A percentile compares a stretch with the other conserved stretches of the same genome.
Evolutionary conservation across 2,888 invertebrate genomes (phyloP).

Genomic region (Yponomeuta malinellus): DNA sequence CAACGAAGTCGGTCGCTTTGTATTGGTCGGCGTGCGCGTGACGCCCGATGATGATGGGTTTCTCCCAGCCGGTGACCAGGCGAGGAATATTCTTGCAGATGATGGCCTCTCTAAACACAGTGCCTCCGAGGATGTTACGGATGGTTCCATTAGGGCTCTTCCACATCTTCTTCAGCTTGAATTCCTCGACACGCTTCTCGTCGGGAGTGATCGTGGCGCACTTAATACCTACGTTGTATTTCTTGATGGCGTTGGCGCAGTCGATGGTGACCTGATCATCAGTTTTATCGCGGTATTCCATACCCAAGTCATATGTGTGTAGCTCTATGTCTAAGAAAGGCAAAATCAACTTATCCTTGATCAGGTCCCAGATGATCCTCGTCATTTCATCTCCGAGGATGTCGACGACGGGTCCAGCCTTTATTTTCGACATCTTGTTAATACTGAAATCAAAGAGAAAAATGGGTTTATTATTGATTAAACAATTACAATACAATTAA

Average conservation of each 20-base stretch:
- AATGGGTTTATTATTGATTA: conserved; percentile 13
- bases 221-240: conserved; percentile 98
- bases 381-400: conserved; percentile 98
- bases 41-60: conserved; percentile 98
- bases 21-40: conserved; percentile 99
- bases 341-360: conserved; percentile 96
- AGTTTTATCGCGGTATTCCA: conserved; percentile 95
- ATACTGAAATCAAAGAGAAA: conserved; percentile 30
- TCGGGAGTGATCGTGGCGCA: conserved; percentile 99
- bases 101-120: conserved; percentile 90
- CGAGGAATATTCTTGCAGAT: conserved; percentile 96
- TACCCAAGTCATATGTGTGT: conserved; percentile 95
- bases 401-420: conserved; percentile 93
- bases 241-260: conserved; percentile 96
- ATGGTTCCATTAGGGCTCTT: conserved; percentile 93
- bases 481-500: too few species aligned
- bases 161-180: conserved; percentile 93
- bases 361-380: conserved; percentile 98
- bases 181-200: conserved; percentile 95
- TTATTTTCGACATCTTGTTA: conserved; percentile 77
- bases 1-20: conserved; percentile 97
- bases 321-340: conserved; percentile 97
- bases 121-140: conserved; percentile 90
- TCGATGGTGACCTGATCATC: conserved; percentile 97
- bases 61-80: conserved; percentile 94